Conservation (phyloP, 2,797 vertebrate species). For the Melopsittacus undulatus region DNA sequence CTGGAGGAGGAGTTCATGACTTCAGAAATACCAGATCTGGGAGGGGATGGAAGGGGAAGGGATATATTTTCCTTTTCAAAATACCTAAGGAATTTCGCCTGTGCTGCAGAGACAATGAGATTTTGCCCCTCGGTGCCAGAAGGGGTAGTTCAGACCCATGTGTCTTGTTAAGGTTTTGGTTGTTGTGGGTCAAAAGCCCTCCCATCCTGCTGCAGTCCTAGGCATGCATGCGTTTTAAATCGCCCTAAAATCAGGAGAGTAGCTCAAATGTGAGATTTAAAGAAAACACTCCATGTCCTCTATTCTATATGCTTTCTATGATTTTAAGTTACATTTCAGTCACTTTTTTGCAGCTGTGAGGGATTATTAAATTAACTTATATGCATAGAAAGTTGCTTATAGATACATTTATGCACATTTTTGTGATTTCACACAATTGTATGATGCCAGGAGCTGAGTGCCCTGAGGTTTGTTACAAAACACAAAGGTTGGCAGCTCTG, state of each 20-base stretch:
- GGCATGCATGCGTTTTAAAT: neutral
- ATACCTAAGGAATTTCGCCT: slow-evolving; percentile 50
- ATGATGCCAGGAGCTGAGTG: neutral
- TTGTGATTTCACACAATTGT: neutral
- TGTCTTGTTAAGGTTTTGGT: neutral
- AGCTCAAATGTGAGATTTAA: neutral
- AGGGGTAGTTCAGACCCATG: neutral
- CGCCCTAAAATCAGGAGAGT: neutral
- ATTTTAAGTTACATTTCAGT: neutral
- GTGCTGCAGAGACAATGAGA: slow-evolving; percentile 9
- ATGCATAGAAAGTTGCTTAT: neutral
- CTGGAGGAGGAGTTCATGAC: slow-evolving; percentile 64
- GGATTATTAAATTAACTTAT: neutral
- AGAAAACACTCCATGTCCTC: neutral
- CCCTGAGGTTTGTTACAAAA: slow-evolving; percentile 18
- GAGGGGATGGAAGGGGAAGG: slow-evolving; percentile 52
- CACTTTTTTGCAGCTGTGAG: neutral
- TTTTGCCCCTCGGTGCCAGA: neutral
- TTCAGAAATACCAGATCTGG: slow-evolving; percentile 69
- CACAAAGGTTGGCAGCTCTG: slow-evolving; percentile 26
- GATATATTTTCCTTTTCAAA: slow-evolving; percentile 59
- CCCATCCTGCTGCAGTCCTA: neutral
- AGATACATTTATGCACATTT: neutral
- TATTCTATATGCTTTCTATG: neutral
- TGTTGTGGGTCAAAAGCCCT: neutral